A percentile compares a stretch with the other conserved stretches of the same genome.
phyloP scores from a whole-genome alignment of 2,797 vertebrate species.

The Avahi laniger region DNA sequence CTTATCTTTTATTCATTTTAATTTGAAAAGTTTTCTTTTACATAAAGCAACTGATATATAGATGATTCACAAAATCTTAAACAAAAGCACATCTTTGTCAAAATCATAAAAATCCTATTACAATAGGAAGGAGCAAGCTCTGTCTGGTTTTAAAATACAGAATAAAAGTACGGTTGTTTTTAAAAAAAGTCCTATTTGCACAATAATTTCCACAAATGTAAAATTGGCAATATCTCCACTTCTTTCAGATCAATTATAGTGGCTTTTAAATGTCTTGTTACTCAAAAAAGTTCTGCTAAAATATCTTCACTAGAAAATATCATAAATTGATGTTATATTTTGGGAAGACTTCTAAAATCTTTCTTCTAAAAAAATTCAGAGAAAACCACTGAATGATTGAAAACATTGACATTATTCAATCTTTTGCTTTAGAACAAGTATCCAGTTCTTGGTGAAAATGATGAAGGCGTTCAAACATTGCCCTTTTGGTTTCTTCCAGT shows the following conservation, averaged over 20 bases:
- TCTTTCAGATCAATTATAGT: not conserved
- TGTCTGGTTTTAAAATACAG: not conserved
- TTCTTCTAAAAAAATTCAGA: not conserved
- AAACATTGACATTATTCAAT: not conserved
- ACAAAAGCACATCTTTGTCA: not conserved
- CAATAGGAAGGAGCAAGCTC: not conserved
- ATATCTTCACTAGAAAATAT: not conserved
- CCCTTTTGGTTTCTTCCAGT: not conserved
- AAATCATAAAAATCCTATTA: not conserved
- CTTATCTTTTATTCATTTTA: slow-evolving; percentile 13
- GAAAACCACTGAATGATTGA: not conserved
- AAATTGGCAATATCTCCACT: not conserved
- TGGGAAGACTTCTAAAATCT: not conserved
- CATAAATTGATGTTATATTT: not conserved
- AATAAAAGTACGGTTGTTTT: not conserved
- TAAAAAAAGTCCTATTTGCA: not conserved
- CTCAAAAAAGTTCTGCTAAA: not conserved
- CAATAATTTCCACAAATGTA: slow-evolving; percentile 1
- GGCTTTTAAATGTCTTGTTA: not conserved
- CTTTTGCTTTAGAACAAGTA: not conserved
- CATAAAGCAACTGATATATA: not conserved
- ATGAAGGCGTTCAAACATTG: not conserved
- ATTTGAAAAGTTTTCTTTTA: not conserved
- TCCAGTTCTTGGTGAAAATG: not conserved
- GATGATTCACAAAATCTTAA: not conserved